phyloP scores from a whole-genome alignment of 1,140 invertebrate genomes.

The Pissodes strobi region DNA sequence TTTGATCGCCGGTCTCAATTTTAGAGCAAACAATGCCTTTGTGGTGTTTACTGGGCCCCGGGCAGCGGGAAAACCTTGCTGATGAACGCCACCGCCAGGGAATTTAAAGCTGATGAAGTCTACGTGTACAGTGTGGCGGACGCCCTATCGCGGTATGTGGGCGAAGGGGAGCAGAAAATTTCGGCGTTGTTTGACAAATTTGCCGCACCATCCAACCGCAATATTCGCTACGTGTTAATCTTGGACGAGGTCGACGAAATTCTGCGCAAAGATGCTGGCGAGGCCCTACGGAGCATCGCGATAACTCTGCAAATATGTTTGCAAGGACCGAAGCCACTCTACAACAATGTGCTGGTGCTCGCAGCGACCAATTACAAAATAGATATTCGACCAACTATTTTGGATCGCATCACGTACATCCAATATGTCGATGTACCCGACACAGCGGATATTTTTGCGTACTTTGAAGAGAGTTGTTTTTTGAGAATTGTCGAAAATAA shows the following conservation, averaged over 20 bases:
- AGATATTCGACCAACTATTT: neutral
- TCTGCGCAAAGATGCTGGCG: neutral
- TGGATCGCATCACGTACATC: no score
- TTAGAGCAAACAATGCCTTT: neutral
- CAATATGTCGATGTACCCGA: no score
- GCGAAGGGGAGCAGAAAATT: neutral
- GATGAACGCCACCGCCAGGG: neutral
- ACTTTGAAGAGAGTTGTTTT: no score
- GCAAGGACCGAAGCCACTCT: neutral
- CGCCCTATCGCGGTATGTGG: neutral
- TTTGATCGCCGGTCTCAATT: neutral
- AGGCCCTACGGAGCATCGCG: neutral
- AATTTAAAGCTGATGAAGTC: neutral
- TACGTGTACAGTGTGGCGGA: neutral
- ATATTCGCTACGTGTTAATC: neutral
- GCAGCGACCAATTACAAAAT: neutral
- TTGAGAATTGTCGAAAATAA: no score
- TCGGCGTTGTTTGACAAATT: slow-evolving; percentile 1
- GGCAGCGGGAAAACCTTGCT: neutral
- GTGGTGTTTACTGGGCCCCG: neutral
- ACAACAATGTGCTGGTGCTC: neutral
- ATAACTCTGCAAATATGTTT: neutral
- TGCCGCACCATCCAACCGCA: neutral
- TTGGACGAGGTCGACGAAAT: neutral
- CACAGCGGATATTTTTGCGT: no score